Base-by-base conservation (phyloP, 1,140 invertebrate genomes). In the Pogonomyrmex californicus region DNA sequence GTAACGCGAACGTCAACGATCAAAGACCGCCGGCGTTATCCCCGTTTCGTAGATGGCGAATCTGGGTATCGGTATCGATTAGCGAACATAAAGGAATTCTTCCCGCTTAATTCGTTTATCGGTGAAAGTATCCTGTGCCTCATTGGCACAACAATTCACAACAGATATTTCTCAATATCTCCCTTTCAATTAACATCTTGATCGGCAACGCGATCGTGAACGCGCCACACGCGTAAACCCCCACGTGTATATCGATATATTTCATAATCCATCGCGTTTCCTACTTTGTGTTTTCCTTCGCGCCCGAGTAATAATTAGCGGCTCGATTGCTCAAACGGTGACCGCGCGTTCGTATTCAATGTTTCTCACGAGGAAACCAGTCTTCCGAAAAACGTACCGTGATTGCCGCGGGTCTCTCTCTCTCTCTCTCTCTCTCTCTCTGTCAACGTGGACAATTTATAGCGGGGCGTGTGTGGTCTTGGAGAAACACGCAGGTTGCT, bases 311-410 rank as follows among this genome's bases (percentile, higher is more conserved):
- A 75, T 88, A 88, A 89, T 89, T 88, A 88, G 47, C 41, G 77
- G 62, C 83, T n/a, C 68, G 75, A 82, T 89, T 88, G 76, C 88
- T 77, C 49, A 87, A 89, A 89, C 71, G n/a, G 6, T 4, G 51
- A 76, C 33, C 36, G 65, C 1, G 3, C 71, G 33, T 66, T 12
- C 44, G 12, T 65, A 63, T 65, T 65, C 44, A 30, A 51, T 10
- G 60, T 79, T 79, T 62, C 76, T 66, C 60, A 66, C 76, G 44
- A 66, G 30, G 71, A 79, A 66, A 36, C 44, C 60, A 51, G 33
- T 23, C 44, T 33, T 30, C 17, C 60, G 60, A n/a, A 66, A 79
- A 79, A 79, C n/a, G 33, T 38, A 47, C 23, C n/a, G 44, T 33
- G 38, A 76, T 60, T 60, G 54, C 73, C 36, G 54, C 23, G 23